Percentiles rank a stretch among this genome's conserved stretches.
phyloP scores from a whole-genome alignment of 2,113 vertebrate species.

The Pterocles burchelli region DNA sequence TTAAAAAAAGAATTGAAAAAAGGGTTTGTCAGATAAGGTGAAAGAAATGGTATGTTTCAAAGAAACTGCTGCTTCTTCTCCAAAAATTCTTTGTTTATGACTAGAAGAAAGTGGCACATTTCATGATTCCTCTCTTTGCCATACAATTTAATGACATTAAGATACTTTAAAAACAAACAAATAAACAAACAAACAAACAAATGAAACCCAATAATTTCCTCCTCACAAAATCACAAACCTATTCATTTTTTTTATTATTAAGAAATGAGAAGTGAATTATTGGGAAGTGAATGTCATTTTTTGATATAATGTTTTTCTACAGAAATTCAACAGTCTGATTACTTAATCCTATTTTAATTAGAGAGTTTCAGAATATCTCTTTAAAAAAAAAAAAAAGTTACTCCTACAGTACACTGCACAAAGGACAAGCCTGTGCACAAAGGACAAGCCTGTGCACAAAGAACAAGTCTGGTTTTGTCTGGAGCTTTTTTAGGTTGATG shows the following conservation, averaged over 20 bases:
- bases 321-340: neutral
- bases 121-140: neutral
- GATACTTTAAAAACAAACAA: neutral
- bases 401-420: neutral
- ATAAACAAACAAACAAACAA: neutral
- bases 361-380: neutral
- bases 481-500: neutral
- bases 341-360: neutral
- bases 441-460: neutral
- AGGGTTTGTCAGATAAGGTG: rapidly evolving
- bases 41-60: neutral
- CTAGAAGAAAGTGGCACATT: neutral
- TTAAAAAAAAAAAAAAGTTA: neutral
- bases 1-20: neutral
- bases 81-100: neutral
- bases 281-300: neutral
- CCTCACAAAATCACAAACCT: neutral
- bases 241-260: neutral
- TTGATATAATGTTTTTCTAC: neutral
- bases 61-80: neutral
- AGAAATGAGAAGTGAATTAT: neutral
- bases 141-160: neutral
- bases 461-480: neutral
- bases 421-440: neutral
- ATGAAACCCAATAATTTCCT: neutral